These are phyloP conservation scores for Holothuria leucospilota DNA, from an alignment of 53 echinoderm and acorn worm species.

Conservation along the genomic window DNA sequence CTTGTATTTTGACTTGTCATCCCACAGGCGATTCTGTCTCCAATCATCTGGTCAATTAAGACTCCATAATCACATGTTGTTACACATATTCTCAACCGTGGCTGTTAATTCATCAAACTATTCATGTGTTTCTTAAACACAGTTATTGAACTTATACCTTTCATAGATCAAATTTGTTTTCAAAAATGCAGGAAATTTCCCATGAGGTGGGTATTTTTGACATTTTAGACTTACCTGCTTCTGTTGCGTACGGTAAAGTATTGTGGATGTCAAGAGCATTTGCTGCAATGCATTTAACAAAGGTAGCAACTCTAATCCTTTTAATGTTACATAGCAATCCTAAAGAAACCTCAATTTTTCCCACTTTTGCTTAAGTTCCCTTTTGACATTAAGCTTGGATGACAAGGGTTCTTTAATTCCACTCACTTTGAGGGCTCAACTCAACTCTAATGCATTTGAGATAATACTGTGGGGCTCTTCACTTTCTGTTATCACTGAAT, in stretches of 20 bases:
- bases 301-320: slow-evolving; percentile 58
- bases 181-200: slow-evolving; percentile 42
- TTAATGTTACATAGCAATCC: too few relatives aligned
- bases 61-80: slow-evolving; percentile 46
- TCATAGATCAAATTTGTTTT: slow-evolving; percentile 52
- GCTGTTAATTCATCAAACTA: slow-evolving; percentile 24
- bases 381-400: neutral
- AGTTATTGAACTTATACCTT: slow-evolving; percentile 54
- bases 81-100: slow-evolving; percentile 1
- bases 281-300: slow-evolving; percentile 51
- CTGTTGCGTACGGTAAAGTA: slow-evolving; percentile 46
- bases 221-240: slow-evolving; percentile 49
- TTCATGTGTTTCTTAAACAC: slow-evolving; percentile 20
- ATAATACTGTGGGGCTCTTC: too few relatives aligned
- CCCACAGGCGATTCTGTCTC: slow-evolving; percentile 41
- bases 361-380: slow-evolving; percentile 69
- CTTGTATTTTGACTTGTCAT: slow-evolving; percentile 24
- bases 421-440: too few relatives aligned
- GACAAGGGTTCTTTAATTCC: neutral
- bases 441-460: too few relatives aligned
- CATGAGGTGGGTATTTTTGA: slow-evolving; percentile 48
- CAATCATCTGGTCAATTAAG: slow-evolving; percentile 44
- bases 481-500: too few relatives aligned
- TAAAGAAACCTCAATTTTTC: slow-evolving; percentile 61
- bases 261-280: slow-evolving; percentile 58